A percentile compares a stretch with the other conserved stretches of the same genome.
phyloP scores from a whole-genome alignment of 1,140 invertebrate genomes.

The Orius laevigatus region DNA sequence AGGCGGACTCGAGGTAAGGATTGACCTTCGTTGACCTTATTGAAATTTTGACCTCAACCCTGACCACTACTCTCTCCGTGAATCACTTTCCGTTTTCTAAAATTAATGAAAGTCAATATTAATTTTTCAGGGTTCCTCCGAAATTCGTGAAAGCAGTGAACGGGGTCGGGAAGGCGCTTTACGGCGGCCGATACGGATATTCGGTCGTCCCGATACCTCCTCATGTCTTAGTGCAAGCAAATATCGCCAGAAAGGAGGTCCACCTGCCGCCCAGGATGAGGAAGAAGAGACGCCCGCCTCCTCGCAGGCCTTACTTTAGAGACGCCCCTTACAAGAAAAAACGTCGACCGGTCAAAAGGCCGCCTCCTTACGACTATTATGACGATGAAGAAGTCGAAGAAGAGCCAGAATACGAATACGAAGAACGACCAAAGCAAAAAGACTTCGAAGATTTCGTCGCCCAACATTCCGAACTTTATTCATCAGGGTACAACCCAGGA shows the following conservation, averaged over 20 bases:
- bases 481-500: background rate
- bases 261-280: background rate
- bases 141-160: conserved; percentile 7
- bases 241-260: background rate
- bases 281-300: background rate
- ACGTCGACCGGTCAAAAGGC: background rate
- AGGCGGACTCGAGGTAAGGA: too few species aligned
- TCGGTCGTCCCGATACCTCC: conserved; percentile 3
- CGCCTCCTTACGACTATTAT: background rate
- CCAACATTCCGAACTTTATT: background rate
- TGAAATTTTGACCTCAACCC: too few species aligned
- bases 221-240: conserved; percentile 1
- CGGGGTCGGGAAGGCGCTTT: conserved; percentile 4
- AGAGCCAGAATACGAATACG: conserved; percentile 1
- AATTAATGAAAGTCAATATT: too few species aligned
- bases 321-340: background rate
- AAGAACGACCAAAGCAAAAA: background rate
- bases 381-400: conserved; percentile 1
- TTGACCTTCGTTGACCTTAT: too few species aligned
- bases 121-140: background rate
- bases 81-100: background rate
- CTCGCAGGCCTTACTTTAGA: background rate
- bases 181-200: conserved; percentile 6
- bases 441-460: conserved; percentile 5
- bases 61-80: too few species aligned